Conservation (phyloP, 1,140 invertebrate genomes). For the Ostrea edulis region DNA sequence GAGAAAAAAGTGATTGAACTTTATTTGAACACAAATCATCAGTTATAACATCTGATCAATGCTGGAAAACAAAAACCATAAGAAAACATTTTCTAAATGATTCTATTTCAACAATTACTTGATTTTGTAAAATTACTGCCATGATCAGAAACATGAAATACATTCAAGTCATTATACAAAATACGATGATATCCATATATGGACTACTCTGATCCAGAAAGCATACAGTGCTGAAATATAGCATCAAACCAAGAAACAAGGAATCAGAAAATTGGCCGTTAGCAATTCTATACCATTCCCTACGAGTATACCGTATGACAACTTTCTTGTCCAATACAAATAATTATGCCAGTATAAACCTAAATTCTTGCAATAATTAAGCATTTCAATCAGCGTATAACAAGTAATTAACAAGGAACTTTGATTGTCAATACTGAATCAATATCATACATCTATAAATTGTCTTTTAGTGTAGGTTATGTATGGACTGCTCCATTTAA, state of each 20-base stretch:
- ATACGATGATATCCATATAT: not conserved
- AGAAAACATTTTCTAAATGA: not conserved
- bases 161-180: not conserved
- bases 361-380: no score
- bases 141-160: not conserved
- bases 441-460: no score
- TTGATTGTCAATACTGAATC: not conserved
- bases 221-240: not conserved
- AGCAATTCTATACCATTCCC: not conserved
- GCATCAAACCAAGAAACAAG: not conserved
- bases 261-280: not conserved
- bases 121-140: not conserved
- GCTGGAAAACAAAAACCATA: not conserved
- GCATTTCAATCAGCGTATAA: not conserved
- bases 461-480: no score
- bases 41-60: not conserved
- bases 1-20: not conserved
- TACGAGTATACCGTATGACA: not conserved
- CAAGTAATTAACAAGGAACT: not conserved
- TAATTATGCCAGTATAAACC: no score
- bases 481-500: not conserved
- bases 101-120: slow-evolving; percentile 18
- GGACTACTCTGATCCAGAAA: not conserved
- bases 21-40: slow-evolving; percentile 30
- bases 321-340: no score